Evolutionary conservation across 2,113 vertebrate genomes (phyloP), one percentile per base, ranked within the genome.

Genomic region (Piliocolobus tephrosceles): DNA sequence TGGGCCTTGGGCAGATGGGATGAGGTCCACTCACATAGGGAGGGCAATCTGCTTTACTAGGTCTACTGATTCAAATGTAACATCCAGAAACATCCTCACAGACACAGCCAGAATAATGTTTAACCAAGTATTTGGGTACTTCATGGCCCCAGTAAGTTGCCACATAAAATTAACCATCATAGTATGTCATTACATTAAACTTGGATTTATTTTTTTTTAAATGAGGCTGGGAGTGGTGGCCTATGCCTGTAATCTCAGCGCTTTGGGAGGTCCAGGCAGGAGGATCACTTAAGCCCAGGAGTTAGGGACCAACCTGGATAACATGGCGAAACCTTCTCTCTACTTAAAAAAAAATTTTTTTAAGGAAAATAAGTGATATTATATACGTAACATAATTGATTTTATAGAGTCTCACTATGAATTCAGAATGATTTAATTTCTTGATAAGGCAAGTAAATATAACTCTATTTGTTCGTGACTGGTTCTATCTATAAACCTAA

Each of bases 391-490:
- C 72, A 8, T 32, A 92, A 93, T 73, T 86, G 58, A 96, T 83
- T 93, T 88, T 91, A 66, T 30, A 68, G 55, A 78, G 91, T 5
- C 35, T 89, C 55, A 89, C 32, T 73, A 83, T 94, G 47, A 87
- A 97, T 92, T 82, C 43, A 79, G 25, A 95, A 96, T 76, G 76
- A 88, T 47, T 96, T 90, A 57, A 81, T 87, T 95, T 89, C 79
- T 90, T 86, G 80, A 96, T 6, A 68, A 93, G 32, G 27, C n/a
- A 73, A 93, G 27, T 93, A 85, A 81, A 73, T 52, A 85, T 83
- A 83, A 70, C 23, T 68, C 23, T 81, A 14, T 80, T 88, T 93
- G 6, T 68, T 73, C 35, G 58, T 70, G 20, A 93, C 6, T 32
- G 16, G 3, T 70, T 75, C 30, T 86, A 6, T 52, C 5, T 40